Evolutionary conservation across 2,888 invertebrate species (phyloP).

Genomic region (Lamellibrachia satsuma): DNA sequence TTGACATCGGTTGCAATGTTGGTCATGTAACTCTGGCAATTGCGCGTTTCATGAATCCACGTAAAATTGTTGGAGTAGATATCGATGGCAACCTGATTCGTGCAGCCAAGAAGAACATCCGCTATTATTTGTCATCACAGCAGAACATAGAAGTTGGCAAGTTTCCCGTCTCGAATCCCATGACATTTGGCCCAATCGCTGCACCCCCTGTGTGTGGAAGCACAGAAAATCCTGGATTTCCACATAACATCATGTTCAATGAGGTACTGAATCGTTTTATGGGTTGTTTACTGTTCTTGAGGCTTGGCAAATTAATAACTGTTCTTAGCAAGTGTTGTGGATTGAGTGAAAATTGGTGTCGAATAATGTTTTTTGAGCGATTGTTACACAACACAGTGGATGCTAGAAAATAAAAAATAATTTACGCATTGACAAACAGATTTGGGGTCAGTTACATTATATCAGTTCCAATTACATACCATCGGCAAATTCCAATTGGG

Average conservation of each 20-base stretch:
- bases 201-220: slow-evolving; percentile 50
- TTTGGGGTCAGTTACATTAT: no score
- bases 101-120: slow-evolving; percentile 78
- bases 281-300: not conserved
- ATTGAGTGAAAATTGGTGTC: not conserved
- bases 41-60: slow-evolving; percentile 85
- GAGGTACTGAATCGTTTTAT: slow-evolving; percentile 72
- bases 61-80: slow-evolving; percentile 89
- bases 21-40: slow-evolving; percentile 93
- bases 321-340: not conserved
- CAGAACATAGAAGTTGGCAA: slow-evolving; percentile 35
- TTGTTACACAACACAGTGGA: not conserved
- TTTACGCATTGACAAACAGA: no score
- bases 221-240: slow-evolving; percentile 71
- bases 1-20: slow-evolving; percentile 98
- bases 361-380: not conserved
- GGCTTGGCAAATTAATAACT: not conserved
- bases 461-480: no score
- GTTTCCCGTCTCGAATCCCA: slow-evolving; percentile 89
- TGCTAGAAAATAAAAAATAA: no score
- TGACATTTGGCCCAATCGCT: slow-evolving; percentile 83
- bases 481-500: no score
- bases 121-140: slow-evolving; percentile 71
- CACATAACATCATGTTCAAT: slow-evolving; percentile 88
- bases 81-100: slow-evolving; percentile 88